Conservation (phyloP, 2,797 vertebrate genomes). For the Manis crassicaudata region DNA sequence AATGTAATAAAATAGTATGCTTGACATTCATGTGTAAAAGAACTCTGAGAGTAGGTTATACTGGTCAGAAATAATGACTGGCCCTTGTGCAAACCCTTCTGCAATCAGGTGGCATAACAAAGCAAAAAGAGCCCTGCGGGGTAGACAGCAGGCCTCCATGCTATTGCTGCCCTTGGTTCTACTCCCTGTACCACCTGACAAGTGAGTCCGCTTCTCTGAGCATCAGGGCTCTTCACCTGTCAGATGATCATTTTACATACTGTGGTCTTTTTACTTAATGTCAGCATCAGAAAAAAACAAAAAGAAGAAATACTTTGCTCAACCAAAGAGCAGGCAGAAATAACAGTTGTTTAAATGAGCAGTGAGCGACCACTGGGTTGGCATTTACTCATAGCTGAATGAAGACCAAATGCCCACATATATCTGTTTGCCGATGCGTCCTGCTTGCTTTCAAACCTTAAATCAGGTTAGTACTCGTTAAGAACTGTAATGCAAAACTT, state of each 20-base stretch:
- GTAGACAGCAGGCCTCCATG: background rate
- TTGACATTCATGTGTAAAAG: background rate
- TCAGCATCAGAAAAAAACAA: slow-evolving; percentile 35
- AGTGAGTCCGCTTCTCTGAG: background rate
- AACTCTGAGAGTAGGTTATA: background rate
- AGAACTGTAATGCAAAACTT: slow-evolving; percentile 21
- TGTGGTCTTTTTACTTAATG: background rate
- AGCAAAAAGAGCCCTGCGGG: background rate
- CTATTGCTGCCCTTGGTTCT: background rate
- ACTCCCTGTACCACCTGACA: background rate
- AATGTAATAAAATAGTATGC: background rate
- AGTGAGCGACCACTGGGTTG: background rate
- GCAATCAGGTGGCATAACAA: background rate
- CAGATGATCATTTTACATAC: background rate
- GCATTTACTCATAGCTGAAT: background rate
- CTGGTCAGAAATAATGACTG: background rate
- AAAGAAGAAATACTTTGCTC: background rate
- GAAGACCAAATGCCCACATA: background rate
- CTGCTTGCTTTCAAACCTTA: background rate
- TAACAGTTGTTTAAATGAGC: background rate
- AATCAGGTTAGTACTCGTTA: background rate
- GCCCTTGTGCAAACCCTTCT: background rate
- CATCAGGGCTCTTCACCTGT: background rate
- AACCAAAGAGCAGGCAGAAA: slow-evolving; percentile 20
- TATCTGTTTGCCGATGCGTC: background rate